Conservation (phyloP, 2,797 vertebrate species). For the Centropyge bicolor region DNA sequence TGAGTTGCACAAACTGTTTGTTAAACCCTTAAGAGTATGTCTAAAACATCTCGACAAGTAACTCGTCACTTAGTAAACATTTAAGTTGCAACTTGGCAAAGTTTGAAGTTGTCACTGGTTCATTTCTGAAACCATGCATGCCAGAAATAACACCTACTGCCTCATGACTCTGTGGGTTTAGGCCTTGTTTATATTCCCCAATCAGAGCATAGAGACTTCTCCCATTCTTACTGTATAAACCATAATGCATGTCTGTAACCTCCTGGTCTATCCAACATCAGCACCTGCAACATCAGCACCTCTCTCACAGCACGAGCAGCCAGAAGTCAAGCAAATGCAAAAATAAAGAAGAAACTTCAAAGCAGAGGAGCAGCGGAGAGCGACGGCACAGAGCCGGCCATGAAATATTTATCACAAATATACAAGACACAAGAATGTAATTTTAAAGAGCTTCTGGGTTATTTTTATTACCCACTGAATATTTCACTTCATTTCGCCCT, state of each 20-base stretch:
- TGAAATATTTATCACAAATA: slow-evolving; percentile 71
- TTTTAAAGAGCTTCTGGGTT: slow-evolving; percentile 67
- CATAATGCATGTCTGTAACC: not conserved
- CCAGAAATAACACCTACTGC: not conserved
- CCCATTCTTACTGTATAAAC: not conserved
- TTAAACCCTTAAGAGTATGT: too few species aligned
- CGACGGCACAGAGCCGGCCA: slow-evolving; percentile 32
- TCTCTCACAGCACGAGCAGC: slow-evolving; percentile 5
- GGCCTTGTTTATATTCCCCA: too few species aligned
- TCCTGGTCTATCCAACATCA: not conserved
- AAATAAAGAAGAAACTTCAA: slow-evolving; percentile 34
- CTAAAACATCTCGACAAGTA: too few species aligned
- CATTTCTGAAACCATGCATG: not conserved
- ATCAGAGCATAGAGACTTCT: not conserved
- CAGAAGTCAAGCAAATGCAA: slow-evolving; percentile 18
- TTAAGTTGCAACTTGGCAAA: too few species aligned
- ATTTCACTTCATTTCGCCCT: slow-evolving; percentile 64
- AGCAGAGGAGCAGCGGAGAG: slow-evolving; percentile 31
- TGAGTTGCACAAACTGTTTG: not conserved
- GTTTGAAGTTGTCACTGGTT: too few species aligned
- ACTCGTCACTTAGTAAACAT: too few species aligned
- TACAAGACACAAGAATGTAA: slow-evolving; percentile 65
- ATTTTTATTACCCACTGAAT: slow-evolving; percentile 72
- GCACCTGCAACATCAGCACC: not conserved
- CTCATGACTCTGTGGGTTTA: not conserved